Evolutionary conservation across 2,797 vertebrate species (phyloP), one percentile per base, ranked within the genome.

Genomic region (Lepilemur septentrionalis): DNA sequence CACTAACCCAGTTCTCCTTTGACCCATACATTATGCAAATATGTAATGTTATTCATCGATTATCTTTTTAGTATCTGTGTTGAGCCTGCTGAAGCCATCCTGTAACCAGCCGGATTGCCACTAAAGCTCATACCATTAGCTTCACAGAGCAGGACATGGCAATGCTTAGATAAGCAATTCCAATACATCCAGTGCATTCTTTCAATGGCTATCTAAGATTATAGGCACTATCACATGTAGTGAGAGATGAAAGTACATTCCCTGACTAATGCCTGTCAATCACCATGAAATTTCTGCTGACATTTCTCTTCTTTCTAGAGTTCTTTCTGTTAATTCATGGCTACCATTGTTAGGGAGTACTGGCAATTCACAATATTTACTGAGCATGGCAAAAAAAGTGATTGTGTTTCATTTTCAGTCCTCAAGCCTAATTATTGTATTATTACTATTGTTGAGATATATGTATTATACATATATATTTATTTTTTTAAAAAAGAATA

Each of bases 251-350:
- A 93, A 83, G 70, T 82, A 52, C 30, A 35, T 94, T 89, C 52
- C 63, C 17, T 76, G 14, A 87, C 46, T 87, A 80, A 87, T 81
- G 18, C 15, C 50, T 93, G 14, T 84, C n/a, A 79, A 46, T 82
- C 20, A 67, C 59, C 20, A 78, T 93, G 52, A 95, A 88, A 85
- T 82, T 78, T 96, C 61, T 94, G 63, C n/a, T 93, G 50, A 81
- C 25, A 43, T 82, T 55, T 91, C 46, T 97, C 50, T 94, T 82
- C 67, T 92, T 25, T 85, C 25, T 85, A 57, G 52, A 93, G 75
- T 48, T 89, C 50, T 17, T 94, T 90, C 35, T 80, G 4, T 78
- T 93, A 95, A 67, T 15, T 93, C 52, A 87, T 22, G 2, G 30
- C 57, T 79, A 48, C 50, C n/a, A 89, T 28, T 92, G 35, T 79